Evolutionary conservation across 2,888 invertebrate genomes (phyloP).

Genomic region (Ceramica pisi): DNA sequence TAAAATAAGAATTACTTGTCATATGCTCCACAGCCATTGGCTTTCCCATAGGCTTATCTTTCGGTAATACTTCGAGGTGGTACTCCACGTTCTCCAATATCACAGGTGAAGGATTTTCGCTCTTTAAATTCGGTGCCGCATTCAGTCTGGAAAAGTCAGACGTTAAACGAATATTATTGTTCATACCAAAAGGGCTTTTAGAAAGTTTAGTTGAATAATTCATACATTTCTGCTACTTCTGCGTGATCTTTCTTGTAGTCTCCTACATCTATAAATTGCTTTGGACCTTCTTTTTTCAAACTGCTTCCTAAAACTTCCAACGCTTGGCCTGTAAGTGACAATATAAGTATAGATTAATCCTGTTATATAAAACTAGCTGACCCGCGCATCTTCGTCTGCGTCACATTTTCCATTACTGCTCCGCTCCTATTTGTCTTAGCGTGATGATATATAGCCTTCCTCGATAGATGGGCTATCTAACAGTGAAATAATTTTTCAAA

Average conservation of each 20-base stretch:
- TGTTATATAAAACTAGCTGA: too few species aligned
- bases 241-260: conserved; percentile 73
- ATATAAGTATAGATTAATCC: not conserved
- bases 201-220: conserved; percentile 3
- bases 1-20: conserved; percentile 53
- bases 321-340: conserved; percentile 72
- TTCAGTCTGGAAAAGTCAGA: conserved; percentile 67
- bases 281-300: conserved; percentile 71
- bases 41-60: conserved; percentile 14
- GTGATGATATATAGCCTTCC: too few species aligned
- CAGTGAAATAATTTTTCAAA: too few species aligned
- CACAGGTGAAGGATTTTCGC: conserved; percentile 68
- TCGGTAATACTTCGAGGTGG: conserved; percentile 63
- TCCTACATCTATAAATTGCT: conserved; percentile 75
- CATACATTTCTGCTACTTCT: conserved; percentile 75
- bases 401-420: too few species aligned
- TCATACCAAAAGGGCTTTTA: not conserved
- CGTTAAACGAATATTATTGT: not conserved
- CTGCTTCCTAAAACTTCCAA: conserved; percentile 73
- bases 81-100: conserved; percentile 71
- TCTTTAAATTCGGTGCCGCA: conserved; percentile 71
- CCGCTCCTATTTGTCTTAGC: too few species aligned
- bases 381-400: too few species aligned
- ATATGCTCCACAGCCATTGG: conserved; percentile 65
- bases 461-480: too few species aligned